Evolutionary conservation across 2,113 vertebrate species (phyloP), one percentile per base, ranked within the genome.

Genomic region (Phalacrocorax pelagicus): DNA sequence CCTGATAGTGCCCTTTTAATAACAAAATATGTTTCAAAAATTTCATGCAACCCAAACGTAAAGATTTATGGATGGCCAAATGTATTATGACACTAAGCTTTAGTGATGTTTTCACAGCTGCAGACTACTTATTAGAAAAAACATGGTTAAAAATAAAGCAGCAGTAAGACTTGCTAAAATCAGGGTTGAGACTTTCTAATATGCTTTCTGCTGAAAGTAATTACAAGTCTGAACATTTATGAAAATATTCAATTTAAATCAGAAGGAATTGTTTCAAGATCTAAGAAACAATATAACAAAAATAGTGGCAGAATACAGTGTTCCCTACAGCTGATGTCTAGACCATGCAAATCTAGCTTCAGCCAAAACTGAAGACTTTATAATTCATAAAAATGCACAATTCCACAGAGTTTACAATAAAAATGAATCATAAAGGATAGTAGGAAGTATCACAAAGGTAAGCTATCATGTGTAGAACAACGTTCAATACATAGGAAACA

Each of bases 61-160:
- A 82, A 78, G 79, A 95, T 63, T 95, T 91, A 90, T 67, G 51
- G 47, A 40, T 92, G 58, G 90, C 42, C 38, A 86, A 88, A 90
- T 44, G 29, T 52, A 73, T 26, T 14, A 57, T 26, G 62, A 87
- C 91, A 82, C 51, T 91, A 88, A 87, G 77, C 66, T 69, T 96
- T 34, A 77, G 15, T 78, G 22, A 80, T 88, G 74, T 91, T 96
- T 94, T 90, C 87, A 80, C 86, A 95, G 89, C 74, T 95, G 92
- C 78, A 91, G 61, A 81, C 46, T 62, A 77, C 42, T 81, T 88
- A 83, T 1, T 62, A n/a, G 69, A 66, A 92, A 95, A 97, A 79
- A 65, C 2, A 15, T 44, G 38, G 74, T 78, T 84, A 65, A 95
- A 94, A 94, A 92, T 57, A 87, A 90, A 93, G 47, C 55, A 91